These are phyloP conservation scores for Araneus ventricosus DNA, from an alignment of 1,140 invertebrate species.

Conservation along the genomic window DNA sequence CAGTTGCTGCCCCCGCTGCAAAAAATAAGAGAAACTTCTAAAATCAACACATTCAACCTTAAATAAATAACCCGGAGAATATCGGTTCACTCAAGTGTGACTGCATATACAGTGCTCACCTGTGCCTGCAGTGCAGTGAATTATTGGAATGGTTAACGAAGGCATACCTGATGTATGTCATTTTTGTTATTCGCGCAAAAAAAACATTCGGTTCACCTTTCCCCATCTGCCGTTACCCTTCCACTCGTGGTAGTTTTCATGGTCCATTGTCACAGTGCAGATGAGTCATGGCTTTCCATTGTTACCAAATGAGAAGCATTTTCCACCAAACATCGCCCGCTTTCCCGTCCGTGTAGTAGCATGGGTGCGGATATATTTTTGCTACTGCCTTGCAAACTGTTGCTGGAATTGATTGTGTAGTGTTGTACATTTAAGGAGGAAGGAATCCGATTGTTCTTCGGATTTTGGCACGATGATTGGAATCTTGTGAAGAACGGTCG, in stretches of 20 bases:
- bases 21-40: too few species aligned
- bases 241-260: not conserved
- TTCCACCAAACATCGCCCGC: not conserved
- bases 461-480: too few species aligned
- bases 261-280: not conserved
- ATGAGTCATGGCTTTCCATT: conserved; percentile 53
- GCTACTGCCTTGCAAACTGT: not conserved
- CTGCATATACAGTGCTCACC: conserved; percentile 21
- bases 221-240: not conserved
- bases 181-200: conserved; percentile 9
- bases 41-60: too few species aligned
- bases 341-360: not conserved
- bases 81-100: not conserved
- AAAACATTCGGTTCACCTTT: not conserved
- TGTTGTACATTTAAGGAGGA: not conserved
- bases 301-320: conserved; percentile 49
- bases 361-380: conserved; percentile 4
- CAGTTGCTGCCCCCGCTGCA: too few species aligned
- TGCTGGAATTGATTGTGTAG: not conserved
- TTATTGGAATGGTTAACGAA: conserved; percentile 29
- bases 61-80: too few species aligned
- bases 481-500: too few species aligned
- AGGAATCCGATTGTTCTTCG: not conserved
- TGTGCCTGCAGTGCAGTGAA: not conserved
- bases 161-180: conserved; percentile 20